Percentiles rank a stretch among this genome's conserved stretches.
These are phyloP conservation scores for Ruditapes philippinarum DNA, from an alignment of 1,140 invertebrate genomes.

Conservation along the genomic window DNA sequence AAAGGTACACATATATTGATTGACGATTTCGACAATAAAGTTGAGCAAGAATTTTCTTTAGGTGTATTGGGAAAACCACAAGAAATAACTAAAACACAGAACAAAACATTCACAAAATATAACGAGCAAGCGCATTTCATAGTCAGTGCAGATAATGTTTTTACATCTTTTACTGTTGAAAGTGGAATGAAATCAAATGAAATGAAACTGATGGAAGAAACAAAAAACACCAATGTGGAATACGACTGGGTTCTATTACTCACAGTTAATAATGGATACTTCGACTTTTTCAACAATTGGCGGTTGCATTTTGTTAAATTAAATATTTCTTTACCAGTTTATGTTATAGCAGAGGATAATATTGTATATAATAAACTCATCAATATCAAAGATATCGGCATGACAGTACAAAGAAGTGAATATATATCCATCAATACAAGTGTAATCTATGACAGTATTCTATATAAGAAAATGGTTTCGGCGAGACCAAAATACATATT, in stretches of 20 bases:
- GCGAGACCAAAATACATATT: neutral
- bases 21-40: slow-evolving; percentile 1
- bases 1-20: slow-evolving; percentile 7
- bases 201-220: no score
- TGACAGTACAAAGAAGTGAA: neutral
- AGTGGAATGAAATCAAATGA: no score
- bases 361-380: neutral
- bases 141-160: neutral
- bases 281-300: neutral
- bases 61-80: neutral
- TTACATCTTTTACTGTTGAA: no score
- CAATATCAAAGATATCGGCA: neutral
- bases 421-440: neutral
- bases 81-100: neutral
- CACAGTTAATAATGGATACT: neutral
- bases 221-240: neutral
- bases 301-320: neutral
- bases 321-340: neutral
- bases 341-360: neutral
- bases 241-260: neutral
- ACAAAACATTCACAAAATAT: neutral
- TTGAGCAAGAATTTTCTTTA: neutral
- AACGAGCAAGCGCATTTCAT: slow-evolving; percentile 24
- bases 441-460: neutral
- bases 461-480: neutral